phyloP scores from a whole-genome alignment of 1,140 invertebrate genomes.

The Trichomalopsis sarcophagae region DNA sequence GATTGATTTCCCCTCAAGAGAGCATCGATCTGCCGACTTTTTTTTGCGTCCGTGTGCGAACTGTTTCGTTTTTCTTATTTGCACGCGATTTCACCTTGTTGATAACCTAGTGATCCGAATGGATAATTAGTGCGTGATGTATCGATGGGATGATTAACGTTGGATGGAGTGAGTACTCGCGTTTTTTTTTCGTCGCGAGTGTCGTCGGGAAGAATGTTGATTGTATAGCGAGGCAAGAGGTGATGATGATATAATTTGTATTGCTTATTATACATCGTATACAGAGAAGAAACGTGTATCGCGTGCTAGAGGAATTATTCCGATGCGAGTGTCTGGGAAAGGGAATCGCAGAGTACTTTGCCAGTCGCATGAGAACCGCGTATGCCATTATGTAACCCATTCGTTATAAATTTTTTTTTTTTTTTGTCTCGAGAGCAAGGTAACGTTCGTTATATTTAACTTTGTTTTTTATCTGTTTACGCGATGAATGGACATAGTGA shows the following conservation, averaged over 20 bases:
- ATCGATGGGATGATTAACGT: background rate
- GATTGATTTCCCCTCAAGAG: conserved; percentile 9
- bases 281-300: background rate
- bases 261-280: background rate
- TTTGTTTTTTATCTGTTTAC: background rate
- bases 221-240: background rate
- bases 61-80: background rate
- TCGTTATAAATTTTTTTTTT: background rate
- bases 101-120: no score
- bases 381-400: no score
- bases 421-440: background rate
- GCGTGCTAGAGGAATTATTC: background rate
- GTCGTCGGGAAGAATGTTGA: background rate
- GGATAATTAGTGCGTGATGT: background rate
- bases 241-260: background rate
- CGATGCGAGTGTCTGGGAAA: background rate
- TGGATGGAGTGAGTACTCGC: background rate
- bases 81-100: no score
- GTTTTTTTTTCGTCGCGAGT: background rate
- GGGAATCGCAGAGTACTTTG: no score
- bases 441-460: background rate
- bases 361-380: no score
- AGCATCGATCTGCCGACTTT: background rate
- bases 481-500: background rate
- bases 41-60: background rate